Evolutionary conservation across 2,888 invertebrate genomes (phyloP).

Genomic region (Drosophila niveifrons): DNA sequence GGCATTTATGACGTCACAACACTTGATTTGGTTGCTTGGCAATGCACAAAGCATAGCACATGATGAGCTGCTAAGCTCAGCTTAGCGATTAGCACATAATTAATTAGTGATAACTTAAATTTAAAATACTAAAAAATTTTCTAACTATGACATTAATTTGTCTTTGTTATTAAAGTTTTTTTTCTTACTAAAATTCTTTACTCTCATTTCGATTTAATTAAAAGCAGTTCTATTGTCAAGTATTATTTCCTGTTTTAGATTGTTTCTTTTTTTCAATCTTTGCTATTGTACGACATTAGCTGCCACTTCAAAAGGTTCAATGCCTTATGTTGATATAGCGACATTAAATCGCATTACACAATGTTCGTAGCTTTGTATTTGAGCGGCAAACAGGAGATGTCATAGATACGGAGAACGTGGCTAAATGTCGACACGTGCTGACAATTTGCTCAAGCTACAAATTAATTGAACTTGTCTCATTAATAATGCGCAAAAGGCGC

Average conservation of each 20-base stretch:
- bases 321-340: conserved; percentile 24
- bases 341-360: conserved; percentile 30
- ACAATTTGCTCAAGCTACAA: conserved; percentile 1
- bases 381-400: neutral
- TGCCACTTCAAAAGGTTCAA: conserved; percentile 8
- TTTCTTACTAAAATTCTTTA: no score
- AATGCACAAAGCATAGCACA: neutral
- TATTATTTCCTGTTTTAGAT: neutral
- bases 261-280: neutral
- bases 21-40: conserved; percentile 1
- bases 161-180: neutral
- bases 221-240: neutral
- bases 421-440: conserved; percentile 20
- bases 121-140: no score
- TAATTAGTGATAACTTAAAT: neutral
- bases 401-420: conserved; percentile 12
- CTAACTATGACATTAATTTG: neutral
- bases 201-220: neutral
- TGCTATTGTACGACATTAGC: neutral
- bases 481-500: neutral
- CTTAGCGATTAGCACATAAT: neutral
- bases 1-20: neutral
- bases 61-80: conserved; percentile 6
- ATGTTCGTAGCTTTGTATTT: conserved; percentile 1
- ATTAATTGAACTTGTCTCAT: neutral